Evolutionary conservation across 2,113 vertebrate genomes (phyloP).

Genomic region (Caloenas nicobarica): DNA sequence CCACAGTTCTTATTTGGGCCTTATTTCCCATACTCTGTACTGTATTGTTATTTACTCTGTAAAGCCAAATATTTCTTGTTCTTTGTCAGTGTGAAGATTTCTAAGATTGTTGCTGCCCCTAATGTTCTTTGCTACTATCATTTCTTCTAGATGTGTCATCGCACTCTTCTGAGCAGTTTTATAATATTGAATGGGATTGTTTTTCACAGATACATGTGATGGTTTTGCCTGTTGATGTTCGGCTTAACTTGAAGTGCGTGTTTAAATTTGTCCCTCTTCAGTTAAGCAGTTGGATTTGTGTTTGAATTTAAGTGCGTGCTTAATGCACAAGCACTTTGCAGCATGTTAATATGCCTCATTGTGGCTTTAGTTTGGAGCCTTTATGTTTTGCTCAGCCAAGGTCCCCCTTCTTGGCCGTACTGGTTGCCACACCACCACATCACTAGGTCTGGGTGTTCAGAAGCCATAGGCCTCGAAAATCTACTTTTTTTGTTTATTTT

Average conservation of each 20-base stretch:
- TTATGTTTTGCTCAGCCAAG: background rate
- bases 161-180: background rate
- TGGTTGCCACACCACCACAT: background rate
- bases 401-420: rapidly evolving
- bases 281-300: background rate
- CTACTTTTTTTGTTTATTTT: background rate
- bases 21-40: background rate
- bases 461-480: background rate
- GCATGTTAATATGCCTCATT: background rate
- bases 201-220: background rate
- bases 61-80: background rate
- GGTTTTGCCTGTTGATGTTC: background rate
- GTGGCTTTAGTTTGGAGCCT: background rate
- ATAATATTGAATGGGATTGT: background rate
- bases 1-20: background rate
- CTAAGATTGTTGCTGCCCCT: background rate
- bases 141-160: background rate
- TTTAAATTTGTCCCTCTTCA: background rate
- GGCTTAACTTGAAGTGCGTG: background rate
- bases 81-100: background rate
- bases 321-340: background rate
- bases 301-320: background rate
- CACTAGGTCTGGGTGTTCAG: background rate
- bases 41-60: background rate
- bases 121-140: background rate